Base-by-base conservation (phyloP, 2,888 invertebrate species). In the Catocala fraxini region DNA sequence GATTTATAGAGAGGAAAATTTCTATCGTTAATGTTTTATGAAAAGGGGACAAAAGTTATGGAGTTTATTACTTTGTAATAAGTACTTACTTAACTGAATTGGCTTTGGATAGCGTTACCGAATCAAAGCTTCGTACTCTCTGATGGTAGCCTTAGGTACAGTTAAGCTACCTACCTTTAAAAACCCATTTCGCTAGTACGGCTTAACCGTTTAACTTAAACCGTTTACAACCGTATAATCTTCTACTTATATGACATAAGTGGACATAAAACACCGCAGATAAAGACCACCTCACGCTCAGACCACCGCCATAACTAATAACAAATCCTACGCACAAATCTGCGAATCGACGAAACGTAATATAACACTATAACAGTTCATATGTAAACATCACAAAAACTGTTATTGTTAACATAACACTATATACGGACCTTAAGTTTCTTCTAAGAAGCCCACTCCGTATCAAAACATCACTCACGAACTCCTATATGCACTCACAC, bases 271-370 rank as follows among this genome's bases (percentile, higher is more conserved):
- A 72, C 65, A 71, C 59, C 65, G 53, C 41, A 73, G 71, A 78
- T 73, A 77, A 58, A 76, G 86, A 86, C 86, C 86, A 85, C 86
- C 86, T 66, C 68, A 77, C 65, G 70, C 58, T 56, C 25, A 64
- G 72, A 81, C 84, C 70, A 84, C 86, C 84, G 73, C 80, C 65
- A 70, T 73, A 80, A 81, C 75, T 71, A 73, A 82, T 80, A 82
- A 75, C 74, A 72, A 82, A 82, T 75, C 87, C 85, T 89, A 91
- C 91, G 89, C 91, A 91, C 88, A 88, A 87, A 90, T 91, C 91
- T 86, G 84, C 89, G 87, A 90, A 90, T 81, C 81, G 78, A 83
- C 84, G 70, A 53, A 80, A 84, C 70, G 91, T 88, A 91, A 92
- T 87, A 70, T 74, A 83, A 92, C 80, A 91, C 90, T 55, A 53